A percentile compares a stretch with the other conserved stretches of the same genome.
phyloP scores from a whole-genome alignment of 2,113 vertebrate species.

The Lucifuga dentata region DNA sequence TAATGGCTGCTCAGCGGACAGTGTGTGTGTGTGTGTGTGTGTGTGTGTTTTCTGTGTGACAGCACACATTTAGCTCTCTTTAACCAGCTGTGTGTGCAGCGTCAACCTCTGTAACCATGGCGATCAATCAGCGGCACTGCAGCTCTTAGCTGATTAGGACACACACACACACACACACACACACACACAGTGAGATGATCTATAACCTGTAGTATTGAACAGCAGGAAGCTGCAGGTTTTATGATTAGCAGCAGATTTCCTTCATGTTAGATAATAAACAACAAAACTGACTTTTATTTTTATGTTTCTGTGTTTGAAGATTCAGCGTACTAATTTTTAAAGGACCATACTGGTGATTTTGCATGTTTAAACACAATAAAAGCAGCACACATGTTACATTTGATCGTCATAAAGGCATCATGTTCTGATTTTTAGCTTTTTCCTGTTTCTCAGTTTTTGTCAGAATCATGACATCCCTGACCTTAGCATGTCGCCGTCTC shows the following conservation, averaged over 20 bases:
- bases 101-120: slow-evolving; percentile 29
- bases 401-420: too few species aligned
- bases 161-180: slow-evolving; percentile 7
- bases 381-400: too few species aligned
- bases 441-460: too few species aligned
- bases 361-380: too few species aligned
- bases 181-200: slow-evolving; percentile 35
- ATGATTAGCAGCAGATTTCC: background rate
- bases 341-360: too few species aligned
- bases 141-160: slow-evolving; percentile 47
- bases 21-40: slow-evolving; percentile 10
- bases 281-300: too few species aligned
- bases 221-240: slow-evolving; percentile 6
- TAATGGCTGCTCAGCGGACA: slow-evolving; percentile 6
- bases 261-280: background rate
- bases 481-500: too few species aligned
- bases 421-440: too few species aligned
- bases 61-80: slow-evolving; percentile 28
- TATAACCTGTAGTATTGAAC: slow-evolving; percentile 14
- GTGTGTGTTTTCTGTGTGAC: slow-evolving; percentile 16
- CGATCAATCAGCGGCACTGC: slow-evolving; percentile 38
- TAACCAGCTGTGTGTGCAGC: slow-evolving; percentile 42
- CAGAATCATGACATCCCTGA: too few species aligned
- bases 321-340: too few species aligned
- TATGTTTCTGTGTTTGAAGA: too few species aligned